A percentile compares a stretch with the other conserved stretches of the same genome.
These are phyloP conservation scores for Bujurquina vittata DNA, from an alignment of 2,113 vertebrate genomes.

Conservation along the genomic window DNA sequence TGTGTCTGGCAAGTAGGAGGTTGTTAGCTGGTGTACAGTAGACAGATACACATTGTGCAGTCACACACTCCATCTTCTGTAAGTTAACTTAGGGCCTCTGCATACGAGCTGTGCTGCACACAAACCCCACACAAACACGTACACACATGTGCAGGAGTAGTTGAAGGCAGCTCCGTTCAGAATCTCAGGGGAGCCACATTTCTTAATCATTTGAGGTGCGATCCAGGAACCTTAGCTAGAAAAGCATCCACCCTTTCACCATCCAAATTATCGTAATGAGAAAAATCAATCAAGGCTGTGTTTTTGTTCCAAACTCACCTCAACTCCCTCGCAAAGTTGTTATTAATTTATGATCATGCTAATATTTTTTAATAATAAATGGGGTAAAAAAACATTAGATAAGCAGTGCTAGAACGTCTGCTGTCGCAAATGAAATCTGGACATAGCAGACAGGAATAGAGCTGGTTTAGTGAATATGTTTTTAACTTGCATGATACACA, in stretches of 20 bases:
- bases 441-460: neutral
- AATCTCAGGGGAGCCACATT: constrained; percentile 48
- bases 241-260: constrained; percentile 24
- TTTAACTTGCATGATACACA: neutral
- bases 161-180: constrained; percentile 11
- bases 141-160: neutral
- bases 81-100: constrained; percentile 12
- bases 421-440: neutral
- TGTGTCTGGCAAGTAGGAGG: constrained; percentile 29
- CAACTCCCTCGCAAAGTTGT: neutral
- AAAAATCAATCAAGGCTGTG: constrained; percentile 36
- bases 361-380: constrained; percentile 7
- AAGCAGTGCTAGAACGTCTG: neutral
- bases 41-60: constrained; percentile 35
- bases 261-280: constrained; percentile 43
- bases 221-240: constrained; percentile 44
- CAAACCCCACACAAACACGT: neutral
- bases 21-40: constrained; percentile 40
- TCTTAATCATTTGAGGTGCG: constrained; percentile 50
- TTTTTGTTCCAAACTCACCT: constrained; percentile 2
- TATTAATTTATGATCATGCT: neutral
- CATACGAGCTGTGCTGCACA: neutral
- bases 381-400: neutral
- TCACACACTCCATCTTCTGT: constrained; percentile 38
- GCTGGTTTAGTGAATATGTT: neutral